phyloP scores from a whole-genome alignment of 2,113 vertebrate species.

The Psephotus haematonotus region DNA sequence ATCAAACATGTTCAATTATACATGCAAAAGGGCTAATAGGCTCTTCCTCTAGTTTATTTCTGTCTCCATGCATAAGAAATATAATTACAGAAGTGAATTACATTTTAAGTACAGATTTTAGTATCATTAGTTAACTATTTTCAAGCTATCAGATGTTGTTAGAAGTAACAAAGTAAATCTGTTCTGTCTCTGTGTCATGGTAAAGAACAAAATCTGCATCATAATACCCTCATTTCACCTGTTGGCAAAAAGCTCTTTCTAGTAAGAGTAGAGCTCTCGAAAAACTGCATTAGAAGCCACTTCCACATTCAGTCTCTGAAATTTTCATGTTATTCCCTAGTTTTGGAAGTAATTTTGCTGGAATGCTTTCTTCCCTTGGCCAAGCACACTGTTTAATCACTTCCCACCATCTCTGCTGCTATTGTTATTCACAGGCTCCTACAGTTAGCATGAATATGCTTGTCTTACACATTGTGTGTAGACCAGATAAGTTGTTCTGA shows the following conservation, averaged over 20 bases:
- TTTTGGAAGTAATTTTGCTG: neutral
- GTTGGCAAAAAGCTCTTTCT: neutral
- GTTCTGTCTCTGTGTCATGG: neutral
- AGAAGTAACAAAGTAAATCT: neutral
- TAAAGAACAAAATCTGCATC: neutral
- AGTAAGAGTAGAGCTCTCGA: neutral
- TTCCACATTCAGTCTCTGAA: neutral
- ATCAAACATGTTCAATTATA: slow-evolving; percentile 52
- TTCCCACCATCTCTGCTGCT: neutral
- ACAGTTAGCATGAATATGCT: neutral
- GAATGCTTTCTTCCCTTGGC: neutral
- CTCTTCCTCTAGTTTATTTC: slow-evolving; percentile 59
- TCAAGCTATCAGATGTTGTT: neutral
- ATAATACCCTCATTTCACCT: neutral
- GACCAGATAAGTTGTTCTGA: neutral
- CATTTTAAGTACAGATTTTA: slow-evolving; percentile 46
- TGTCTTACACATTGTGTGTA: neutral
- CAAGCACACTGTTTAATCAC: neutral
- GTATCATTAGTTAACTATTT: slow-evolving; percentile 29
- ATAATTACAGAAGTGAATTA: slow-evolving; percentile 58
- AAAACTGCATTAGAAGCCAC: neutral
- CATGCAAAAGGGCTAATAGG: slow-evolving; percentile 57
- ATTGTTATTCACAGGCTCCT: neutral
- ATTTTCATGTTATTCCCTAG: neutral
- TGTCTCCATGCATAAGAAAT: slow-evolving; percentile 40